Conservation (phyloP, 2,113 vertebrate species). For the Herpetotheres cachinnans region DNA sequence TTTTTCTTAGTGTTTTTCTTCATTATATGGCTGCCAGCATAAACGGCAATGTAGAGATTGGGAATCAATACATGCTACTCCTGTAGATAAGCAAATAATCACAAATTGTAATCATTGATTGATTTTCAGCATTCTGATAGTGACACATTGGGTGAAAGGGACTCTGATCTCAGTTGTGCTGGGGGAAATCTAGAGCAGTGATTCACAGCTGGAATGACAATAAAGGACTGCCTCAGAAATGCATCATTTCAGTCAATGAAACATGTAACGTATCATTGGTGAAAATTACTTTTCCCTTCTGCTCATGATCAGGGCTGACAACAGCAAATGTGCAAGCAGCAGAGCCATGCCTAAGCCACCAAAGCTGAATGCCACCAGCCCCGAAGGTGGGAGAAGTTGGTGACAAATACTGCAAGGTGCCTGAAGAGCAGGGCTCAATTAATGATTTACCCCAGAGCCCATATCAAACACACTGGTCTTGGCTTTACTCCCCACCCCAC, state of each 20-base stretch:
- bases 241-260: conserved; percentile 10
- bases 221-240: conserved; percentile 30
- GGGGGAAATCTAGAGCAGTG: conserved; percentile 16
- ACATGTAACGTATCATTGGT: background rate
- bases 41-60: background rate
- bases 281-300: conserved; percentile 13
- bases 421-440: background rate
- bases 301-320: background rate
- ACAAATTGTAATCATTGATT: conserved; percentile 24
- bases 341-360: background rate
- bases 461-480: background rate
- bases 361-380: background rate
- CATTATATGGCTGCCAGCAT: background rate
- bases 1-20: conserved; percentile 14
- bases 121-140: conserved; percentile 19
- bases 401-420: background rate
- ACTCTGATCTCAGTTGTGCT: background rate
- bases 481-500: background rate
- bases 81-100: conserved; percentile 46
- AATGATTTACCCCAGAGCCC: background rate
- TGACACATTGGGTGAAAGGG: background rate
- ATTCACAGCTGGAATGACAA: conserved; percentile 39
- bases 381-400: background rate
- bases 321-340: background rate
- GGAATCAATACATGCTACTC: conserved; percentile 11